Evolutionary conservation across 2,888 invertebrate genomes (phyloP).

Genomic region (Meliscaeva auricollis): DNA sequence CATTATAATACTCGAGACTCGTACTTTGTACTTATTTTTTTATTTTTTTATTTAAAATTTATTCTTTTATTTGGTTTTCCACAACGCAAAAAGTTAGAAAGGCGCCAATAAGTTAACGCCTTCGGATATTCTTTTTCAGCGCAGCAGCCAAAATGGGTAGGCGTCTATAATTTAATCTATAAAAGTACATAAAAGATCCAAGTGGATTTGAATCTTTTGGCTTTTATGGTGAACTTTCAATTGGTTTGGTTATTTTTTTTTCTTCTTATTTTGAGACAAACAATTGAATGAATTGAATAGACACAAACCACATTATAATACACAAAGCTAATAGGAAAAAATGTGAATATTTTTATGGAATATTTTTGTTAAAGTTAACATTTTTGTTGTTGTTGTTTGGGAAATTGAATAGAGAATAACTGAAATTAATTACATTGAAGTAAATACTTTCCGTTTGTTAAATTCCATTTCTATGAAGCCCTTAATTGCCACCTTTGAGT

Average conservation of each 20-base stretch:
- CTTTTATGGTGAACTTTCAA: slow-evolving; percentile 34
- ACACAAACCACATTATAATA: neutral
- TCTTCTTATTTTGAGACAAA: neutral
- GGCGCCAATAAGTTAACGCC: slow-evolving; percentile 44
- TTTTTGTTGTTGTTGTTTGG: neutral
- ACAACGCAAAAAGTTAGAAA: slow-evolving; percentile 20
- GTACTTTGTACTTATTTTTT: no score
- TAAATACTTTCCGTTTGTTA: neutral
- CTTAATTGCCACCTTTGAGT: neutral
- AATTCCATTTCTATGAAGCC: neutral
- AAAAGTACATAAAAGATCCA: slow-evolving; percentile 11
- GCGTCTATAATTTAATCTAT: slow-evolving; percentile 53
- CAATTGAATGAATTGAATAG: slow-evolving; percentile 14
- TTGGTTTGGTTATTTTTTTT: slow-evolving; percentile 36
- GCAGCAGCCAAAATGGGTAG: slow-evolving; percentile 36
- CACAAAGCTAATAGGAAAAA: neutral
- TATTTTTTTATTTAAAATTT: neutral
- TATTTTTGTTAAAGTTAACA: neutral
- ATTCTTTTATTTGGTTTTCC: slow-evolving; percentile 11
- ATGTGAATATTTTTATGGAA: slow-evolving; percentile 5
- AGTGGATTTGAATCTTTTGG: slow-evolving; percentile 49
- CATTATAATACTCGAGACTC: no score
- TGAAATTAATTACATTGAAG: slow-evolving; percentile 11
- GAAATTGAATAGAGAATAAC: slow-evolving; percentile 2
- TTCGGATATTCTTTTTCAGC: slow-evolving; percentile 15